These are phyloP conservation scores for Dromas ardeola DNA, from an alignment of 2,113 vertebrate genomes.

Conservation along the genomic window DNA sequence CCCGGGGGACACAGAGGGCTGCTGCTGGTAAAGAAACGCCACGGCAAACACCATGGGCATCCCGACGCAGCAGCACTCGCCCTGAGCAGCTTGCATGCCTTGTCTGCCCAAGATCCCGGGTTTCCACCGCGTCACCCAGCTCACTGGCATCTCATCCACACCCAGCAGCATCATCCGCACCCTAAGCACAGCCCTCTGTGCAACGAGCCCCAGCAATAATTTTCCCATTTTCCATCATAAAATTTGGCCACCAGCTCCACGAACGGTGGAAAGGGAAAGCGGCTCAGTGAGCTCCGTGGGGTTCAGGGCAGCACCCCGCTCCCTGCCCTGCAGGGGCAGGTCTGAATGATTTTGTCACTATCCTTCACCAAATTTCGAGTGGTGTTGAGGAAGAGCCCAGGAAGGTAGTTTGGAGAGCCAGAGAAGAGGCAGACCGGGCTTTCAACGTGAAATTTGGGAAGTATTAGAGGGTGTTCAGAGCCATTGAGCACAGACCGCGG, in stretches of 20 bases:
- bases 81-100: background rate
- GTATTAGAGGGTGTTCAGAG: background rate
- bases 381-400: background rate
- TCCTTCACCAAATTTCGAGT: background rate
- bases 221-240: background rate
- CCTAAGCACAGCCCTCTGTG: background rate
- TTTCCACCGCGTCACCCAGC: rapidly evolving
- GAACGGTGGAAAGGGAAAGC: rapidly evolving
- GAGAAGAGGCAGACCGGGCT: background rate
- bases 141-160: background rate
- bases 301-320: rapidly evolving
- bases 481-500: background rate
- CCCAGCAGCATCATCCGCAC: background rate
- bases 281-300: rapidly evolving
- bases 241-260: rapidly evolving
- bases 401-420: background rate
- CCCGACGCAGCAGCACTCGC: rapidly evolving
- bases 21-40: background rate
- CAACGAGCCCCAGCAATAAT: background rate
- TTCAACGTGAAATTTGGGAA: background rate
- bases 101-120: background rate
- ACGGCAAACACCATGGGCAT: rapidly evolving
- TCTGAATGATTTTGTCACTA: background rate
- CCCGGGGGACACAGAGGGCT: background rate
- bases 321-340: rapidly evolving